Conservation (phyloP, 2,888 invertebrate genomes). For the Eudemis profundana region DNA sequence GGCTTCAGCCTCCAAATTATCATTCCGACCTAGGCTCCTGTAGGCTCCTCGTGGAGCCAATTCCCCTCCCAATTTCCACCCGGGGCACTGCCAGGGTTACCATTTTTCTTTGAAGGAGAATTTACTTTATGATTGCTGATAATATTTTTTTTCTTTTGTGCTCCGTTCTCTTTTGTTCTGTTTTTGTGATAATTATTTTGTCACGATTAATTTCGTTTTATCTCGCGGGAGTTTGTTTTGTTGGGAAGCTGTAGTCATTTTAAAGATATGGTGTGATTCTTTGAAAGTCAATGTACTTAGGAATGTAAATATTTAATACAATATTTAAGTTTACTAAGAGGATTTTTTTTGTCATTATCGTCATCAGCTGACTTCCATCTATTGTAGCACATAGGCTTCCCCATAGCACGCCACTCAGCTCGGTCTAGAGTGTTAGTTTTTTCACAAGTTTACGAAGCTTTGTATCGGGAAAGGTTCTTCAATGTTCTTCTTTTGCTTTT, state of each 20-base stretch:
- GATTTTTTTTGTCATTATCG: too few relatives aligned
- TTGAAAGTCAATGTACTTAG: background rate
- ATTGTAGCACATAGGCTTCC: too few relatives aligned
- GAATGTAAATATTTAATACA: background rate
- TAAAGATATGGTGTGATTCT: background rate
- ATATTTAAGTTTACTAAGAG: background rate
- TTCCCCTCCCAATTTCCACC: background rate
- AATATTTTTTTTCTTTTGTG: conserved; percentile 38
- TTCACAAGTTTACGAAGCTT: too few relatives aligned
- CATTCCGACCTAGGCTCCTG: conserved; percentile 4
- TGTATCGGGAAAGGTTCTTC: too few relatives aligned
- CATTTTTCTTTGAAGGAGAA: conserved; percentile 23
- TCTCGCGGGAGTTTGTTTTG: conserved; percentile 18
- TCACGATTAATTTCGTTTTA: conserved; percentile 41
- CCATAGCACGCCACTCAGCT: too few relatives aligned
- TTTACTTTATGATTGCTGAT: conserved; percentile 43
- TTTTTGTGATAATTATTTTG: conserved; percentile 37
- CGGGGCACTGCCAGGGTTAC: background rate
- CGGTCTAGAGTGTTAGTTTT: too few relatives aligned
- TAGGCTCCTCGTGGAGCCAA: conserved; percentile 17
- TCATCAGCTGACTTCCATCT: too few relatives aligned
- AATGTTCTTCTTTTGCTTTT: too few relatives aligned
- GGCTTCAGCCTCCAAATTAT: conserved; percentile 21
- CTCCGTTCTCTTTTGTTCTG: conserved; percentile 27
- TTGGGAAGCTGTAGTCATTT: background rate